Evolutionary conservation across 2,888 invertebrate species (phyloP).

Genomic region (Marronus borbonicus): DNA sequence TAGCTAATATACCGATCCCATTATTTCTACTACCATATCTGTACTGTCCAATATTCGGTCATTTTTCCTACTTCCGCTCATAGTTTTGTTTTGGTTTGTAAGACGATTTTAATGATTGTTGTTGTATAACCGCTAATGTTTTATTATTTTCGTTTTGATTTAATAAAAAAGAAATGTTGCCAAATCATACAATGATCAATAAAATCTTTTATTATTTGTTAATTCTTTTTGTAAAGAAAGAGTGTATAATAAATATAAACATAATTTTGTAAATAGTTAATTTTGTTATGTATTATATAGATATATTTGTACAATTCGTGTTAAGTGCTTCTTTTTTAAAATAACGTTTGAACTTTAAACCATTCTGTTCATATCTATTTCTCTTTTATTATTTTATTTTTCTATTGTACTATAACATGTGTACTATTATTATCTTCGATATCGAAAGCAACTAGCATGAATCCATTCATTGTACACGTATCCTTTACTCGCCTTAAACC

Average conservation of each 20-base stretch:
- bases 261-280: conserved; percentile 23
- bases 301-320: conserved; percentile 33
- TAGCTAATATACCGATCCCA: no score
- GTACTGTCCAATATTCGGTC: no score
- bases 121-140: background rate
- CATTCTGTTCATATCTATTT: conserved; percentile 4
- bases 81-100: background rate
- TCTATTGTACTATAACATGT: conserved; percentile 3
- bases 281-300: conserved; percentile 10
- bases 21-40: no score
- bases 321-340: conserved; percentile 23
- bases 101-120: conserved; percentile 31
- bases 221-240: no score
- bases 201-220: conserved; percentile 2
- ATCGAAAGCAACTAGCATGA: conserved; percentile 40
- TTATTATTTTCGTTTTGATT: no score
- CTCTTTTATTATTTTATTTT: background rate
- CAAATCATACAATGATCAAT: conserved; percentile 31
- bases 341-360: background rate
- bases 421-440: background rate
- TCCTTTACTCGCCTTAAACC: background rate
- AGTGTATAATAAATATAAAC: background rate
- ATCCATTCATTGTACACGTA: background rate
- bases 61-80: background rate
- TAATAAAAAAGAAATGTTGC: conserved; percentile 6